Percentiles rank a stretch among this genome's conserved stretches.
Conservation (phyloP, 37 sponge, comb jelly and placozoan species). For the Halisarca cf. caerulea region DNA sequence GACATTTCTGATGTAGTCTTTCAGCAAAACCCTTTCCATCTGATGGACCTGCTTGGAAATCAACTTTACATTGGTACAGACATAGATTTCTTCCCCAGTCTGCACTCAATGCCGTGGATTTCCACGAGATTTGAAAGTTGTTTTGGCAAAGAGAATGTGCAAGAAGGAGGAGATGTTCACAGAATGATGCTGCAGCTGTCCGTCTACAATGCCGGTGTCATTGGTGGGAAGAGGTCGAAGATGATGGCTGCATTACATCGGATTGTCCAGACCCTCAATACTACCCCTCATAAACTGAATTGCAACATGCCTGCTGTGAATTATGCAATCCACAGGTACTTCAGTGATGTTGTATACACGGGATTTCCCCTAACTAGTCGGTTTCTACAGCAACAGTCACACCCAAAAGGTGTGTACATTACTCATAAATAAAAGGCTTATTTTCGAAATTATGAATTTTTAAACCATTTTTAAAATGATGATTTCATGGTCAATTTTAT, state of each 20-base stretch:
- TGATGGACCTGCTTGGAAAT: conserved; percentile 67
- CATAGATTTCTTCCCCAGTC: conserved; percentile 63
- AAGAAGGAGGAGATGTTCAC: neutral
- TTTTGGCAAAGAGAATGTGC: conserved; percentile 38
- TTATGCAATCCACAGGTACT: conserved; percentile 51
- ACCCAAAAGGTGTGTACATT: conserved; percentile 68
- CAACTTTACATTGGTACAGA: conserved; percentile 67
- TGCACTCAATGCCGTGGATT: conserved; percentile 63
- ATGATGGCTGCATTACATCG: conserved; percentile 31
- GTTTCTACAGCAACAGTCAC: conserved; percentile 42
- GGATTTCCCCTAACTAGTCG: conserved; percentile 68
- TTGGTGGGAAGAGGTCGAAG: conserved; percentile 44
- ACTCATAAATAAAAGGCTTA: conserved; percentile 49
- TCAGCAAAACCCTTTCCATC: conserved; percentile 59
- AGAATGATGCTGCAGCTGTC: conserved; percentile 41
- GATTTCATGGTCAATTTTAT: too few species aligned
- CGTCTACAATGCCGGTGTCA: conserved; percentile 71
- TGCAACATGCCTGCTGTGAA: conserved; percentile 80
- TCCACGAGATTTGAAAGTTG: conserved; percentile 23
- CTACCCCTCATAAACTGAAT: conserved; percentile 44
- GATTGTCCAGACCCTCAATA: conserved; percentile 29
- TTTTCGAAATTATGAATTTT: neutral
- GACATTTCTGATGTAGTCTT: conserved; percentile 73
- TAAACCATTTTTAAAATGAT: neutral
- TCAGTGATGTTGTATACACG: conserved; percentile 42